Conservation (phyloP, 2,888 invertebrate species). For the Empis stercorea region DNA sequence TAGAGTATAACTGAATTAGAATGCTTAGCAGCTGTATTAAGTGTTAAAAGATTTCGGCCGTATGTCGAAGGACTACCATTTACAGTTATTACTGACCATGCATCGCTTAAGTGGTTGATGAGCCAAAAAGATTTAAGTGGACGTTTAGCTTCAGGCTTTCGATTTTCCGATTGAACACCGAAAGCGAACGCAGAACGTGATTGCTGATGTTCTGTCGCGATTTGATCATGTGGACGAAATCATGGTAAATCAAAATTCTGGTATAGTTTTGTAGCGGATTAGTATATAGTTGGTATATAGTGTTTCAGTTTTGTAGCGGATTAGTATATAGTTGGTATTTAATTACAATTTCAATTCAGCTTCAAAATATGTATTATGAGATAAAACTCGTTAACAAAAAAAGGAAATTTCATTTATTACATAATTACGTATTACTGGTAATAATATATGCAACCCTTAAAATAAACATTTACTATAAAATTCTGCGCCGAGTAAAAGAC, state of each 20-base stretch:
- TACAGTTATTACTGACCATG: conserved; percentile 10
- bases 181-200: conserved; percentile 1
- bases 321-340: too few relatives aligned
- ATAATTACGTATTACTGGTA: too few relatives aligned
- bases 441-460: too few relatives aligned
- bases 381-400: too few relatives aligned
- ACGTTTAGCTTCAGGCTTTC: conserved; percentile 2
- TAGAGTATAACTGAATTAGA: conserved; percentile 9
- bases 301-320: too few relatives aligned
- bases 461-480: too few relatives aligned
- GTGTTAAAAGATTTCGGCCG: conserved; percentile 9
- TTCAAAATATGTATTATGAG: too few relatives aligned
- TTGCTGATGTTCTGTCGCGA: conserved; percentile 12
- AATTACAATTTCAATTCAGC: too few relatives aligned
- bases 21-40: conserved; percentile 6
- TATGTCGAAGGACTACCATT: conserved; percentile 15
- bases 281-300: conserved; percentile 5
- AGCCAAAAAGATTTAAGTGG: too few relatives aligned
- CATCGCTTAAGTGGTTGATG: conserved; percentile 11
- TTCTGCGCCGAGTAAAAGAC: too few relatives aligned
- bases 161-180: too few relatives aligned
- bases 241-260: neutral
- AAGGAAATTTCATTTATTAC: too few relatives aligned
- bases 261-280: neutral
- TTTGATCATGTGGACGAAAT: neutral